These are phyloP conservation scores for Centropus bengalensis DNA, from an alignment of 2,113 vertebrate species.

Conservation along the genomic window DNA sequence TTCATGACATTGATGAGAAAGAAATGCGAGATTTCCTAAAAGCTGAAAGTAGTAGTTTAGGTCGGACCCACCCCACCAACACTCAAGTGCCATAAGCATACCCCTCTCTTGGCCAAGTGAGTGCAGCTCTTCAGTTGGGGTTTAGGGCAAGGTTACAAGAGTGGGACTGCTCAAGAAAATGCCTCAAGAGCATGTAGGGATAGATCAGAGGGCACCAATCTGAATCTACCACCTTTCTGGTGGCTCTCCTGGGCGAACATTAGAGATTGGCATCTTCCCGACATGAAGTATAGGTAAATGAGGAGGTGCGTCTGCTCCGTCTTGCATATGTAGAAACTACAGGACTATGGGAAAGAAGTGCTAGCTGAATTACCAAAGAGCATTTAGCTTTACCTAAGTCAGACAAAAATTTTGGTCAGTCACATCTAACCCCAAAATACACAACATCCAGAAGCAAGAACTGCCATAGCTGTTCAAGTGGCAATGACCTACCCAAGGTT, in stretches of 20 bases:
- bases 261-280: background rate
- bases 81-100: background rate
- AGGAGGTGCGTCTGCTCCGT: background rate
- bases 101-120: rapidly evolving
- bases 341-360: background rate
- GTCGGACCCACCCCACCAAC: background rate
- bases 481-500: background rate
- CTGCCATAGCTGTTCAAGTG: background rate
- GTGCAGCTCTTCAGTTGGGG: background rate
- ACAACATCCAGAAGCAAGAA: background rate
- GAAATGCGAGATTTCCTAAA: background rate
- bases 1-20: background rate
- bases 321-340: background rate
- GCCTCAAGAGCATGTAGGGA: background rate
- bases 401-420: rapidly evolving
- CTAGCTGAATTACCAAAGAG: background rate
- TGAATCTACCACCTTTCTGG: background rate
- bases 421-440: background rate
- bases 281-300: rapidly evolving
- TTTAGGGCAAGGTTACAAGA: rapidly evolving
- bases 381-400: background rate
- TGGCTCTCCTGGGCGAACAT: background rate
- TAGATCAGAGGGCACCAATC: rapidly evolving
- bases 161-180: background rate
- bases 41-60: background rate